Evolutionary conservation across 2,888 invertebrate species (phyloP), one percentile per base, ranked within the genome.

Genomic region (Laothoe populi): DNA sequence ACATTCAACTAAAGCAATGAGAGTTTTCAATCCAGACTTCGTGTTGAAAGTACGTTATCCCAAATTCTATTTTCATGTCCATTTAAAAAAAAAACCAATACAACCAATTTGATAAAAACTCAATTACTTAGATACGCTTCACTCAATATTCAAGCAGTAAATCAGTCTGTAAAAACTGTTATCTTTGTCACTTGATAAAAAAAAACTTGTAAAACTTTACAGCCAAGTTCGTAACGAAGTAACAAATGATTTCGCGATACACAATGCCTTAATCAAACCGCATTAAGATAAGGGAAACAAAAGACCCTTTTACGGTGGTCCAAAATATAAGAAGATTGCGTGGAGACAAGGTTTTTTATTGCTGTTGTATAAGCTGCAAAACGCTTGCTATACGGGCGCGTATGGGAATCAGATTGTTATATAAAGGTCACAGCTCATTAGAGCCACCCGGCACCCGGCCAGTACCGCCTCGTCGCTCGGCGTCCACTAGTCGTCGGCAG

Each of bases 181-280:
- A 58, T 58, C 53, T 58, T 44, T 40, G 24, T 23, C 42, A 42
- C 42, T 58, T 40, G 24, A 58, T 26, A n/a, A 42, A 58, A 40
- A 57, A 58, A 40, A 40, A 42, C n/a, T 40, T 46, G 38, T 46
- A 46, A 58, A 58, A 62, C 38, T 58, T 57, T 58, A 31, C 46
- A 48, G 46, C 46, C 38, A 40, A 53, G 71, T 73, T 72, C 68
- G 72, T 79, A 86, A 85, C 84, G 83, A 84, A 80, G 78, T 83
- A 83, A 87, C 83, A 83, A 86, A 87, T 83, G 85, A 81, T 79
- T 83, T 81, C 77, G 74, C 81, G 78, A 85, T 86, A 86, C 79
- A 87, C 86, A 87, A 86, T 86, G 82, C 79, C 83, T 87, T 86
- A 84, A 87, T 87, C 85, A 87, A 86, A 83, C 84, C 82, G 79